A percentile compares a stretch with the other conserved stretches of the same genome.
Evolutionary conservation across 2,113 vertebrate genomes (phyloP).

Genomic region (Corythoichthys intestinalis): DNA sequence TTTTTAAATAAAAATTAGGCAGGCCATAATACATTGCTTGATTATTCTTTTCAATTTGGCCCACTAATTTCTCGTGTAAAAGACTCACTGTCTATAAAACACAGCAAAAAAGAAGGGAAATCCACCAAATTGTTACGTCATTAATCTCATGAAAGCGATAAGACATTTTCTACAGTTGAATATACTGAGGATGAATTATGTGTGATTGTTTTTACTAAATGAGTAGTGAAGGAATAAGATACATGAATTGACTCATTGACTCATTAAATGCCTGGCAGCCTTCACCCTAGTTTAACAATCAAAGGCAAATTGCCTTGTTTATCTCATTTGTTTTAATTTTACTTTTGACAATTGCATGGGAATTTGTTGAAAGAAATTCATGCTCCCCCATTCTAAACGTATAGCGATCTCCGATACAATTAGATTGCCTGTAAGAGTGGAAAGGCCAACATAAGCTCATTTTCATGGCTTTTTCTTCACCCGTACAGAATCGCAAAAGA

Average conservation of each 20-base stretch:
- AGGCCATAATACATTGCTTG: too few relatives aligned
- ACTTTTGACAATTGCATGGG: constrained; percentile 1
- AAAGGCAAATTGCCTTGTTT: constrained; percentile 26
- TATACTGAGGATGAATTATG: background rate
- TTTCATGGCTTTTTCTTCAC: constrained; percentile 5
- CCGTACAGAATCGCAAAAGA: background rate
- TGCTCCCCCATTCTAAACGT: constrained; percentile 26
- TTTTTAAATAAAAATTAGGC: background rate
- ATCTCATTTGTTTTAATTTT: constrained; percentile 4
- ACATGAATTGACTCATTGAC: background rate
- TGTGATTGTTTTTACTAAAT: background rate
- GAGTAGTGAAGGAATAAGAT: background rate
- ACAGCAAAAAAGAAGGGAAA: background rate
- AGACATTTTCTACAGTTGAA: background rate
- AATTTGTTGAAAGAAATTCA: constrained; percentile 26
- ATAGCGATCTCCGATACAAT: constrained; percentile 2
- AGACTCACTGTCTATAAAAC: background rate
- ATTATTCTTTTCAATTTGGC: too few relatives aligned
- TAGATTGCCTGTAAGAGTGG: background rate
- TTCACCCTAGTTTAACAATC: constrained; percentile 20
- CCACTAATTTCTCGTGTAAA: background rate
- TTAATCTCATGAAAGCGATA: background rate
- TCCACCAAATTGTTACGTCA: background rate
- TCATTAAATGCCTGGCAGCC: background rate
- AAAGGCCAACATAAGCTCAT: background rate